Conservation (phyloP, 1,140 invertebrate species). For the Ruditapes philippinarum region DNA sequence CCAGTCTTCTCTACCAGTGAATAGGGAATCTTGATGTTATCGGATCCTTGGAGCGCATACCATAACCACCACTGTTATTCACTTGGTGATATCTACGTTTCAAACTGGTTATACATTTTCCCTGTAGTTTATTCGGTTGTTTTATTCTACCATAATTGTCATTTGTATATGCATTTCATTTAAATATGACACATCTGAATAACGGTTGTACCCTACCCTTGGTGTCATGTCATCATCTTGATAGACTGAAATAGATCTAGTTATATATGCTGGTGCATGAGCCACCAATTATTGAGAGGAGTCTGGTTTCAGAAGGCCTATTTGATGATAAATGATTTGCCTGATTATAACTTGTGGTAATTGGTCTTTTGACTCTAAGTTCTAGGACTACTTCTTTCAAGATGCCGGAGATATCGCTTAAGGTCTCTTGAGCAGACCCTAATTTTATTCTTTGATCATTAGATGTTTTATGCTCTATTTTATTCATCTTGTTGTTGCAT, state of each 20-base stretch:
- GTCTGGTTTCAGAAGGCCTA: no score
- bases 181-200: not conserved
- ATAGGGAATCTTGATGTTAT: not conserved
- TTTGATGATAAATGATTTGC: no score
- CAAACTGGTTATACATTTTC: no score
- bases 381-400: not conserved
- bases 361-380: not conserved
- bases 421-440: not conserved
- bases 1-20: slow-evolving; percentile 31
- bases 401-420: not conserved
- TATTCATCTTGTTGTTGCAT: not conserved
- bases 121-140: no score
- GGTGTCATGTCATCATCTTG: no score
- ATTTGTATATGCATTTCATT: not conserved
- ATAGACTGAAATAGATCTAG: no score
- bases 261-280: no score
- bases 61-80: not conserved
- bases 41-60: not conserved
- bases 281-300: no score
- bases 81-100: not conserved
- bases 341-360: not conserved
- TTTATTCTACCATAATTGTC: not conserved
- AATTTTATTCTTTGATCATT: not conserved
- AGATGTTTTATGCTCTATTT: not conserved
- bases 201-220: not conserved